Percentiles rank a stretch among this genome's conserved stretches.
Conservation (phyloP, 2,888 invertebrate species). For the Apodemia mormo region DNA sequence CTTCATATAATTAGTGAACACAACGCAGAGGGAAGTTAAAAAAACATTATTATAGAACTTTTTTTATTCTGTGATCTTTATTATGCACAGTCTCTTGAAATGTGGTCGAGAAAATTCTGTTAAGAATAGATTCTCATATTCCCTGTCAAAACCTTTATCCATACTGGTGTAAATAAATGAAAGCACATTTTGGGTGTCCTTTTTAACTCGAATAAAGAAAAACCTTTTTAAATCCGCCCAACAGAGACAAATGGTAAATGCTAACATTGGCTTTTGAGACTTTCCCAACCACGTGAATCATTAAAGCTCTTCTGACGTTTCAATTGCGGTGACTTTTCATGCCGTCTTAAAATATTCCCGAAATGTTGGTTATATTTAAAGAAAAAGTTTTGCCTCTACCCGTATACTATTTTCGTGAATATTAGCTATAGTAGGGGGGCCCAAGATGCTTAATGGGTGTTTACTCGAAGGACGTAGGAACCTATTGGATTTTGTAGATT, state of each 20-base stretch:
- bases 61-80: too few relatives aligned
- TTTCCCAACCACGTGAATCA: not conserved
- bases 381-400: not conserved
- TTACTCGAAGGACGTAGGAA: too few relatives aligned
- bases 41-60: too few relatives aligned
- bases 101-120: not conserved
- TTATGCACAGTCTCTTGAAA: too few relatives aligned
- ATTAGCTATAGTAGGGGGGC: too few relatives aligned
- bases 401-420: too few relatives aligned
- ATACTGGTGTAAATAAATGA: constrained; percentile 7
- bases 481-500: too few relatives aligned
- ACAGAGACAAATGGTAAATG: constrained; percentile 4
- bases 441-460: too few relatives aligned
- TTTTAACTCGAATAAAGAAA: not conserved
- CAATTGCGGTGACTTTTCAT: not conserved
- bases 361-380: not conserved
- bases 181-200: not conserved
- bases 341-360: not conserved
- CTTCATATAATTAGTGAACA: too few relatives aligned
- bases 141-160: not conserved
- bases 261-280: constrained; percentile 1
- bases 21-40: too few relatives aligned
- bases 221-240: not conserved
- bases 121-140: not conserved
- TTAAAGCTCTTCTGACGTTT: not conserved